A percentile compares a stretch with the other conserved stretches of the same genome.
phyloP scores from a whole-genome alignment of 2,888 invertebrate species.

The Drosophila ustulata region DNA sequence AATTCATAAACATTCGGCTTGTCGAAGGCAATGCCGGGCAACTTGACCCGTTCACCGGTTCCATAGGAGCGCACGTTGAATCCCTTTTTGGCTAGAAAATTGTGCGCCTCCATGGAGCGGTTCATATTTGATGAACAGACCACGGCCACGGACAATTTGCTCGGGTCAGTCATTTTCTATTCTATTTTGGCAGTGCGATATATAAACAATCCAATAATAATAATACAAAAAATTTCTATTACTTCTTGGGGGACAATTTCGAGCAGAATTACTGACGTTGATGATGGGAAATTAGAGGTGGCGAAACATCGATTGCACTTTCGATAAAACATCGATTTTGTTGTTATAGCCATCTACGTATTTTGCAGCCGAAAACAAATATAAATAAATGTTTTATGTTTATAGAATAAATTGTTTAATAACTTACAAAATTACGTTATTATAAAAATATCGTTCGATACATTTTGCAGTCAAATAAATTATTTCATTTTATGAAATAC shows the following conservation, averaged over 20 bases:
- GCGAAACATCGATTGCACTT: neutral
- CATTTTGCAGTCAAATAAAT: too few relatives aligned
- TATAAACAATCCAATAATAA: slow-evolving; percentile 19
- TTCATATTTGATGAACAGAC: slow-evolving; percentile 99
- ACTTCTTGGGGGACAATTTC: slow-evolving; percentile 13
- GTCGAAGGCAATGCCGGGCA: slow-evolving; percentile 97
- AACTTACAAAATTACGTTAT: too few relatives aligned
- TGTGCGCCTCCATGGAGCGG: slow-evolving; percentile 99
- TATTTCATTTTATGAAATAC: too few relatives aligned
- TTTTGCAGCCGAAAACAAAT: too few relatives aligned
- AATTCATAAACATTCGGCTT: slow-evolving; percentile 99
- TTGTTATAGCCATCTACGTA: too few relatives aligned
- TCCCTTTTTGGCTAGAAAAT: slow-evolving; percentile 98
- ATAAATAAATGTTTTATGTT: too few relatives aligned
- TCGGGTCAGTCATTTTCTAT: slow-evolving; percentile 77
- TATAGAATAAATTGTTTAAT: too few relatives aligned
- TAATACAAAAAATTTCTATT: slow-evolving; percentile 8
- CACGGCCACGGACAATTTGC: slow-evolving; percentile 93
- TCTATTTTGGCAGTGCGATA: slow-evolving; percentile 68
- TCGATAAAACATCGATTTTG: too few relatives aligned
- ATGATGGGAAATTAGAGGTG: slow-evolving; percentile 15
- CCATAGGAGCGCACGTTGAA: slow-evolving; percentile 97
- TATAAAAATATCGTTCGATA: too few relatives aligned
- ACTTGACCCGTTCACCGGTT: slow-evolving; percentile 97
- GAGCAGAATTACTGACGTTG: slow-evolving; percentile 39